A percentile compares a stretch with the other conserved stretches of the same genome.
Evolutionary conservation across 2,888 invertebrate genomes (phyloP).

Genomic region (Acrobeloides nanus): DNA sequence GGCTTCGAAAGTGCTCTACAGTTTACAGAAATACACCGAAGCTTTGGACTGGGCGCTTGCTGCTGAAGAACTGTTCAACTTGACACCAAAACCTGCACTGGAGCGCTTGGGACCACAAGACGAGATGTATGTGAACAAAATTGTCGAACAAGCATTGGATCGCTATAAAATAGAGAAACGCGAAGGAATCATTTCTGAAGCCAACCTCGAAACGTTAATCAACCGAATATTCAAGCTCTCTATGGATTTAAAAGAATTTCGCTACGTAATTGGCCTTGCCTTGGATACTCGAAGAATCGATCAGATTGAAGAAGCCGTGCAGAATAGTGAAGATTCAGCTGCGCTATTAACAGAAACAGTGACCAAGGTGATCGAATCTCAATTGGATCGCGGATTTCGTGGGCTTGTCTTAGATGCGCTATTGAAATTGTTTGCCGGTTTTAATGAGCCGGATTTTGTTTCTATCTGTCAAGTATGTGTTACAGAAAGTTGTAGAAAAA

Average conservation of each 20-base stretch:
- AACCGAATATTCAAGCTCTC: slow-evolving; percentile 95
- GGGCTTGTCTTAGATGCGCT: slow-evolving; percentile 72
- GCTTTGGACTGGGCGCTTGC: slow-evolving; percentile 93
- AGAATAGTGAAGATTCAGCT: slow-evolving; percentile 25
- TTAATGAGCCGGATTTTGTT: slow-evolving; percentile 88
- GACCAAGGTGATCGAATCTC: slow-evolving; percentile 88
- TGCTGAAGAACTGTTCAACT: slow-evolving; percentile 79
- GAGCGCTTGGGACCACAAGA: slow-evolving; percentile 35
- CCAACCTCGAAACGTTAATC: slow-evolving; percentile 76
- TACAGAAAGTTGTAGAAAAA: no score
- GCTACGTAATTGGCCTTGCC: slow-evolving; percentile 78
- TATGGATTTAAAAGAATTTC: slow-evolving; percentile 61
- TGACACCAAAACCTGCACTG: slow-evolving; percentile 80
- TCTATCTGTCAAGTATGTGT: slow-evolving; percentile 71
- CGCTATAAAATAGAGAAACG: slow-evolving; percentile 32
- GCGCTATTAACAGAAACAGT: slow-evolving; percentile 90
- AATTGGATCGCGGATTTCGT: slow-evolving; percentile 86
- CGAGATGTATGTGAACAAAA: slow-evolving; percentile 43
- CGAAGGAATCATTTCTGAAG: slow-evolving; percentile 49
- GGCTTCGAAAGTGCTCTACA: slow-evolving; percentile 90
- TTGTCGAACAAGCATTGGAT: slow-evolving; percentile 44
- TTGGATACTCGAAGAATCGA: slow-evolving; percentile 94
- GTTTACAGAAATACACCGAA: slow-evolving; percentile 90
- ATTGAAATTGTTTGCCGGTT: slow-evolving; percentile 73
- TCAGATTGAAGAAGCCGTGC: slow-evolving; percentile 81